Evolutionary conservation across 92 coral and sea anemone species (phyloP), one percentile per base, ranked within the genome.

Genomic region (Blastomussa wellsi): DNA sequence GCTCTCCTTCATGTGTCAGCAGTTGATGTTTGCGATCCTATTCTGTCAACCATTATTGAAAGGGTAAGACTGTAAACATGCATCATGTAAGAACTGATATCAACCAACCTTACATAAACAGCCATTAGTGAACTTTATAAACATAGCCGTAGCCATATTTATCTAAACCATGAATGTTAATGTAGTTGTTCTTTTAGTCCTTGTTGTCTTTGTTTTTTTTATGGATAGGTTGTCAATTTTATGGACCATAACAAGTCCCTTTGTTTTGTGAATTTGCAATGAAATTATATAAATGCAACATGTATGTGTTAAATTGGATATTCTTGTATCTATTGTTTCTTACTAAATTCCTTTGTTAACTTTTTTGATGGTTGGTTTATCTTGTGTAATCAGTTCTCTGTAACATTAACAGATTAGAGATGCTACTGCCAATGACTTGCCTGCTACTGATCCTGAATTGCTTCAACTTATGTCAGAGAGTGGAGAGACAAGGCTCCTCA

Each of bases 1-100:
- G 93, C 93, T 79, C 41, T 90, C 22, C 69, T 76, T 41, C 88
- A 78, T 74, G 90, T 76, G 44, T 74, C 59, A 74, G 79, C 60
- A 28, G 79, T 74, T 14, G 79, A 74, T 74, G 79, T 74, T 39
- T 74, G 79, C 48, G 79, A 74, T 74, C 60, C 59, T 74, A 20
- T 24, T 74, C 79, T 74, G 51, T 42, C 79, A 44, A 44, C 51
- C 33, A 44, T 42, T 20, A 74, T 74, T 22, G 79, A 74, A 49
- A 74, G 60, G 79, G 52, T 74, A 74, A 74, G 79, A 74, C 79
- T 74, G 59, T 20, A 41, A 29, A 74, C 79, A 42, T 22, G 51
- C 12, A 75, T 42, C 28, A 74, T 35, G 7, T 29, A 68, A 32
- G 37, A 68, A 68, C 22, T 9, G 37, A 68, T 29, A 68, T 71